A percentile compares a stretch with the other conserved stretches of the same genome.
Evolutionary conservation across 2,888 invertebrate genomes (phyloP).

Genomic region (Andrena camellia): DNA sequence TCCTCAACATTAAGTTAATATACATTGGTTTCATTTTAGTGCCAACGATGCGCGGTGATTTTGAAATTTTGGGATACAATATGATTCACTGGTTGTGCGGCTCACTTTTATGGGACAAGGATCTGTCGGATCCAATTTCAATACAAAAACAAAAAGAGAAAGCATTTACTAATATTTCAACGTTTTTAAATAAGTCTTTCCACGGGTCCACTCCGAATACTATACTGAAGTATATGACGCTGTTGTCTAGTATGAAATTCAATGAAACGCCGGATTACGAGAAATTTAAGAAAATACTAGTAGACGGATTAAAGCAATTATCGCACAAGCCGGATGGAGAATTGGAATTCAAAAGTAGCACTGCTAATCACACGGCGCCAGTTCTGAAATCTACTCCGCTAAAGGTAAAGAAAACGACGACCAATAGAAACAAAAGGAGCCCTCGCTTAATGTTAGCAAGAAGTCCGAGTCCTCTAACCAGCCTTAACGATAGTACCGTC

Average conservation of each 20-base stretch:
- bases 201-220: slow-evolving; percentile 81
- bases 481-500: slow-evolving; percentile 77
- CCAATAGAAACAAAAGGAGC: slow-evolving; percentile 42
- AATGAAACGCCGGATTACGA: slow-evolving; percentile 91
- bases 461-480: slow-evolving; percentile 36
- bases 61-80: slow-evolving; percentile 97
- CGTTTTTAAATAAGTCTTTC: slow-evolving; percentile 85
- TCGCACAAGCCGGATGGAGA: slow-evolving; percentile 87
- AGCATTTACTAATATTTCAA: slow-evolving; percentile 87
- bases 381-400: slow-evolving; percentile 33
- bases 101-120: slow-evolving; percentile 93
- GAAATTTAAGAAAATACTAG: slow-evolving; percentile 89
- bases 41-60: slow-evolving; percentile 95
- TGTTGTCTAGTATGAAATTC: slow-evolving; percentile 89
- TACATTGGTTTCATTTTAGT: slow-evolving; percentile 84
- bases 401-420: slow-evolving; percentile 36
- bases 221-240: slow-evolving; percentile 87
- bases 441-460: slow-evolving; percentile 45
- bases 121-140: slow-evolving; percentile 87
- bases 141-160: slow-evolving; percentile 90
- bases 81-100: slow-evolving; percentile 96
- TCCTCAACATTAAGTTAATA: neutral
- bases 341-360: slow-evolving; percentile 86
- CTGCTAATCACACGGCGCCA: neutral
- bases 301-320: slow-evolving; percentile 88